These are phyloP conservation scores for Mnemiopsis leidyi DNA, from an alignment of 37 sponge, comb jelly and placozoan genomes.

Conservation along the genomic window DNA sequence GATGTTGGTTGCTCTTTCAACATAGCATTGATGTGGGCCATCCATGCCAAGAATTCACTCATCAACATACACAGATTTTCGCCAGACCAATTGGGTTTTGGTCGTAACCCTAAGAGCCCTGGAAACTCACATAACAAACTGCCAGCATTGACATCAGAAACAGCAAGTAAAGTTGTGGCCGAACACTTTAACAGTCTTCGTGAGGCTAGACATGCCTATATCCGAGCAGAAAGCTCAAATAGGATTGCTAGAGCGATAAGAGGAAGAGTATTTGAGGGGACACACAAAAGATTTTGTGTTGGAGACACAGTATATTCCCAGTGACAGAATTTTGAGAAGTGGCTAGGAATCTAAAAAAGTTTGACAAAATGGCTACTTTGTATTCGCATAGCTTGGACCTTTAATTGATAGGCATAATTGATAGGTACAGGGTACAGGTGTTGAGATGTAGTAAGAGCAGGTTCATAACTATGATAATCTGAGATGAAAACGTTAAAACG, in stretches of 20 bases:
- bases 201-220: neutral
- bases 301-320: neutral
- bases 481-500: too few species aligned
- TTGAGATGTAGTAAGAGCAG: too few species aligned
- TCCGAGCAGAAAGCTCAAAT: neutral
- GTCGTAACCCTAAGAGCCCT: neutral
- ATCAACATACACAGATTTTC: neutral
- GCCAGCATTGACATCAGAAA: neutral
- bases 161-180: neutral
- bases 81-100: neutral
- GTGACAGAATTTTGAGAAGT: too few species aligned
- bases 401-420: too few species aligned
- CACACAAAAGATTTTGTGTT: neutral
- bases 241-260: neutral
- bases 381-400: too few species aligned
- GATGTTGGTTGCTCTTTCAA: neutral
- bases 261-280: neutral
- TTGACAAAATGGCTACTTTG: too few species aligned
- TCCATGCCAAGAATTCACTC: constrained; percentile 6
- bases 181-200: neutral
- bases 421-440: too few species aligned
- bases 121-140: neutral
- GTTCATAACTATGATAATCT: too few species aligned
- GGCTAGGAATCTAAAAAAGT: too few species aligned
- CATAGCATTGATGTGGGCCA: neutral